phyloP scores from a whole-genome alignment of 1,140 invertebrate genomes.

The Drosophila fuyamai region DNA sequence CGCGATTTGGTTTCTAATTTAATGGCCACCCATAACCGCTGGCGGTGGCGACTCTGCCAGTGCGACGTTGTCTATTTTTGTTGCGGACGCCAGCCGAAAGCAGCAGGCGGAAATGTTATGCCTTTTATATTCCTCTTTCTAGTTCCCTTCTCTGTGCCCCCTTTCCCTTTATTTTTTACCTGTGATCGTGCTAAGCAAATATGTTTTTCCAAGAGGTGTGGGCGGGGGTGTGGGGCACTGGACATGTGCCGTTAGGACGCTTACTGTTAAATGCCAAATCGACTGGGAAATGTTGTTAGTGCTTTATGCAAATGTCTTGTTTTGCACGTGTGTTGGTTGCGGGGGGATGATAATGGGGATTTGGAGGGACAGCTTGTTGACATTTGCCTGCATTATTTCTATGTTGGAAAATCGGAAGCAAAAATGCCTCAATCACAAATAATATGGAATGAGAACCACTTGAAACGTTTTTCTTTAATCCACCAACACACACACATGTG shows the following conservation, averaged over 20 bases:
- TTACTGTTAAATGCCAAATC: constrained; percentile 74
- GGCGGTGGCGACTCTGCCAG: constrained; percentile 19
- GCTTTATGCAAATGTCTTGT: constrained; percentile 43
- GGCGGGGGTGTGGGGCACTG: constrained; percentile 12
- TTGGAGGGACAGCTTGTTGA: constrained; percentile 30
- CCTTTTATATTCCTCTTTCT: constrained; percentile 62
- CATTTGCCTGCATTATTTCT: constrained; percentile 51
- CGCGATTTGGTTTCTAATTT: background rate
- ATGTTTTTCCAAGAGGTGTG: constrained; percentile 36
- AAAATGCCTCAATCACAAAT: constrained; percentile 58
- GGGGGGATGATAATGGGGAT: background rate
- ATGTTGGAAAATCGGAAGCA: constrained; percentile 40
- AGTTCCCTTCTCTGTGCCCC: constrained; percentile 30
- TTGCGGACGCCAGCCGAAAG: constrained; percentile 66
- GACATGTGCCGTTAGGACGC: constrained; percentile 55
- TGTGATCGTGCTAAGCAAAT: constrained; percentile 60
- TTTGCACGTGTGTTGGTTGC: constrained; percentile 29
- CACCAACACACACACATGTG: constrained; percentile 13
- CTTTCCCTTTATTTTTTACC: constrained; percentile 54
- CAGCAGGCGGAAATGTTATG: constrained; percentile 68
- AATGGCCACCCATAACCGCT: constrained; percentile 24
- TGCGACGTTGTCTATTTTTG: constrained; percentile 72
- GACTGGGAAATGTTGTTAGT: constrained; percentile 55
- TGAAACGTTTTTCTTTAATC: constrained; percentile 38
- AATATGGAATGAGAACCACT: constrained; percentile 63